Conservation (phyloP, 1,140 invertebrate genomes). For the Zelostemma sp. region DNA sequence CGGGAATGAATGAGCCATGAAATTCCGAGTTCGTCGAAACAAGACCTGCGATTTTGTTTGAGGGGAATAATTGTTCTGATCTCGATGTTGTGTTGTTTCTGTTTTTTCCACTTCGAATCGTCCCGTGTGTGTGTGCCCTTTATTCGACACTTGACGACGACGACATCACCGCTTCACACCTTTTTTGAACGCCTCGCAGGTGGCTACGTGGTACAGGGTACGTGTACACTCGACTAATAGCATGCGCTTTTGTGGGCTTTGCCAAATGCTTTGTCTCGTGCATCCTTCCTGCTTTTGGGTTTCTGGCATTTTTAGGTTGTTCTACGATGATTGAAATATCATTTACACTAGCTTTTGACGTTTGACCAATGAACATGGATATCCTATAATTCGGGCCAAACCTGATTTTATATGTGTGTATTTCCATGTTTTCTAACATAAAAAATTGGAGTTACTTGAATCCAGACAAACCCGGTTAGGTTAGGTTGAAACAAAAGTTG, state of each 20-base stretch:
- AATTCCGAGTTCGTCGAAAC: too few species aligned
- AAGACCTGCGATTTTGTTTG: too few species aligned
- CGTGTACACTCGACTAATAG: constrained; percentile 74
- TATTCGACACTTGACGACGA: constrained; percentile 47
- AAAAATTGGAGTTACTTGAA: too few species aligned
- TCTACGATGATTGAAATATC: too few species aligned
- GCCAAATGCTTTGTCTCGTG: constrained; percentile 31
- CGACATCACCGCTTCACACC: constrained; percentile 61
- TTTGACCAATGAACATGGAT: too few species aligned
- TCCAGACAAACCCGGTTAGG: too few species aligned
- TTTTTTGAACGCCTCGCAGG: constrained; percentile 72
- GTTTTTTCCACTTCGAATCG: constrained; percentile 56
- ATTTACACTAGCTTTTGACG: too few species aligned
- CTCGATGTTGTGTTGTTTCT: constrained; percentile 63
- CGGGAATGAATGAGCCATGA: too few species aligned
- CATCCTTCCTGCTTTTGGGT: constrained; percentile 31
- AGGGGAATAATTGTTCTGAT: constrained; percentile 57
- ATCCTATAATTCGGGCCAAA: too few species aligned
- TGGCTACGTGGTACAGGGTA: constrained; percentile 87
- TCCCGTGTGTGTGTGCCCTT: constrained; percentile 50
- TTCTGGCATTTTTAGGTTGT: constrained; percentile 4
- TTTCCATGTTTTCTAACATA: too few species aligned
- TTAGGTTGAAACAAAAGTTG: too few species aligned
- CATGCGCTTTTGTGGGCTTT: constrained; percentile 56
- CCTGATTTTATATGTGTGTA: too few species aligned